phyloP scores from a whole-genome alignment of 2,888 invertebrate genomes.

The Saturnia japonica region DNA sequence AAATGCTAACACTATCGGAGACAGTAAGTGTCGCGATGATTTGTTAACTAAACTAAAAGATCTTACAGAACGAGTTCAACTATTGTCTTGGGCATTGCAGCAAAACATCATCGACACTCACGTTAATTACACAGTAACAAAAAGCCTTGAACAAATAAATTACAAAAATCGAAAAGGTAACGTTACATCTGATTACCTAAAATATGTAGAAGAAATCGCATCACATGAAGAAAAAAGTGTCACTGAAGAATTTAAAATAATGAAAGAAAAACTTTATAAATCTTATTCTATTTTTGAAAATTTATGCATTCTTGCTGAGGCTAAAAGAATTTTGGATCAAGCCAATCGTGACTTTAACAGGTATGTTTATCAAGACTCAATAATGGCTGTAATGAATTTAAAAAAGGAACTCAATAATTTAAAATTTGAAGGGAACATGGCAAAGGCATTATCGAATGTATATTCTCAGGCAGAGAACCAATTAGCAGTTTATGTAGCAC shows the following conservation, averaged over 20 bases:
- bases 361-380: slow-evolving; percentile 63
- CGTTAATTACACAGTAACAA: slow-evolving; percentile 61
- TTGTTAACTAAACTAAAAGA: slow-evolving; percentile 59
- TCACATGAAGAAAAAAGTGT: slow-evolving; percentile 41
- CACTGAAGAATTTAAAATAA: slow-evolving; percentile 57
- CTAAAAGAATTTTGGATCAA: slow-evolving; percentile 56
- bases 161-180: slow-evolving; percentile 64
- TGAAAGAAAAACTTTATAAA: slow-evolving; percentile 50
- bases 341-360: slow-evolving; percentile 68
- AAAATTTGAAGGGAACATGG: slow-evolving; percentile 59
- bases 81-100: slow-evolving; percentile 68
- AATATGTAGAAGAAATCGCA: slow-evolving; percentile 45
- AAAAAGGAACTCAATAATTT: slow-evolving; percentile 49
- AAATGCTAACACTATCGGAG: slow-evolving; percentile 56
- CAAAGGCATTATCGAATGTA: slow-evolving; percentile 55
- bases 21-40: slow-evolving; percentile 59
- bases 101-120: slow-evolving; percentile 67
- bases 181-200: slow-evolving; percentile 53
- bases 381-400: slow-evolving; percentile 54
- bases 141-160: slow-evolving; percentile 70
- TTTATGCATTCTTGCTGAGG: slow-evolving; percentile 58
- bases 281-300: slow-evolving; percentile 51
- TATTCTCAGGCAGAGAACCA: slow-evolving; percentile 66
- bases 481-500: slow-evolving; percentile 63
- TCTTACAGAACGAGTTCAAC: slow-evolving; percentile 61